Evolutionary conservation across 2,113 vertebrate species (phyloP).

Genomic region (Deroptyus accipitrinus): DNA sequence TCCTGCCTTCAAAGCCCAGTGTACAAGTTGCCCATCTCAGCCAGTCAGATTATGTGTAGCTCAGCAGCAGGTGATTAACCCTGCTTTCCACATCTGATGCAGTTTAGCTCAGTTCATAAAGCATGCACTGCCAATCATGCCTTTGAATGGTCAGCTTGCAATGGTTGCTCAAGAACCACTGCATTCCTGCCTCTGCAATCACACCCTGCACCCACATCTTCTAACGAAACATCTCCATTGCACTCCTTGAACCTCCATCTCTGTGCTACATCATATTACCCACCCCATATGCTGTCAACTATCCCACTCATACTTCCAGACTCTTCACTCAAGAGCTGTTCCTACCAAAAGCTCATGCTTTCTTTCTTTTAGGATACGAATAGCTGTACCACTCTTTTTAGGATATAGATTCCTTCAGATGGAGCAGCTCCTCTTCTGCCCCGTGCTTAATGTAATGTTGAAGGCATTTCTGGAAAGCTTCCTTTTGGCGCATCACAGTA

Average conservation of each 20-base stretch:
- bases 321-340: not conserved
- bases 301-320: not conserved
- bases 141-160: conserved; percentile 16
- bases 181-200: conserved; percentile 30
- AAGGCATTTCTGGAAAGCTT: not conserved
- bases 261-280: not conserved
- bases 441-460: not conserved
- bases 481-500: not conserved
- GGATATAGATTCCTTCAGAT: not conserved
- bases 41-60: not conserved
- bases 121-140: not conserved
- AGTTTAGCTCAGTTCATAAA: not conserved
- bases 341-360: not conserved
- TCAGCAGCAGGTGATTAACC: not conserved
- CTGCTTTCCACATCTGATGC: not conserved
- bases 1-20: not conserved
- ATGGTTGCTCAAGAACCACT: not conserved
- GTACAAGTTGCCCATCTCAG: not conserved
- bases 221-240: not conserved
- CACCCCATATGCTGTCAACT: not conserved
- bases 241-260: not conserved
- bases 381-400: not conserved
- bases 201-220: conserved; percentile 47
- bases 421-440: not conserved
- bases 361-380: not conserved